These are phyloP conservation scores for Arion vulgaris DNA, from an alignment of 1,140 invertebrate genomes.

Conservation along the genomic window DNA sequence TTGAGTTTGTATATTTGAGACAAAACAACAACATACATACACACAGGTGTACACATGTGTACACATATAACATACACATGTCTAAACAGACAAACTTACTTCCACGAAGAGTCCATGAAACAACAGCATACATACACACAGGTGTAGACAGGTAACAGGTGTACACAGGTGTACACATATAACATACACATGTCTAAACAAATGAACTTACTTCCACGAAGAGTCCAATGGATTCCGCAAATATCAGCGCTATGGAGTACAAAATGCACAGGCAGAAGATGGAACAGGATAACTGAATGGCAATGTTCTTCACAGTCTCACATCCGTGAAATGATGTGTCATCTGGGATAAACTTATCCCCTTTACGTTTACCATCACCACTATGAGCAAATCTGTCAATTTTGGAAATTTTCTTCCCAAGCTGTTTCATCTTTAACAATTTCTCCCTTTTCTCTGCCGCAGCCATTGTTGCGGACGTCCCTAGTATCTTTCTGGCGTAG, in stretches of 20 bases:
- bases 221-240: constrained; percentile 63
- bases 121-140: too few species aligned
- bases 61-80: too few species aligned
- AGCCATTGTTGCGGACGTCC: constrained; percentile 23
- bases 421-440: constrained; percentile 48
- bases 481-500: constrained; percentile 59
- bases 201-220: constrained; percentile 62
- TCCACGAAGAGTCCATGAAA: too few species aligned
- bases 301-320: constrained; percentile 44
- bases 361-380: constrained; percentile 33
- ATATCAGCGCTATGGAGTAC: constrained; percentile 60
- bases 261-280: constrained; percentile 62
- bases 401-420: constrained; percentile 45
- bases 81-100: too few species aligned
- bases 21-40: too few species aligned
- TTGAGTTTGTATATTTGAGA: too few species aligned
- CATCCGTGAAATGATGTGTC: constrained; percentile 48
- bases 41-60: too few species aligned
- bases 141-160: too few species aligned
- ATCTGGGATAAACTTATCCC: constrained; percentile 42
- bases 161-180: too few species aligned
- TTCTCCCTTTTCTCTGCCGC: constrained; percentile 43
- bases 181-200: too few species aligned
- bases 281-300: constrained; percentile 54
- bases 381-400: constrained; percentile 61